These are phyloP conservation scores for Psilopogon haemacephalus DNA, from an alignment of 2,113 vertebrate genomes.

Conservation along the genomic window DNA sequence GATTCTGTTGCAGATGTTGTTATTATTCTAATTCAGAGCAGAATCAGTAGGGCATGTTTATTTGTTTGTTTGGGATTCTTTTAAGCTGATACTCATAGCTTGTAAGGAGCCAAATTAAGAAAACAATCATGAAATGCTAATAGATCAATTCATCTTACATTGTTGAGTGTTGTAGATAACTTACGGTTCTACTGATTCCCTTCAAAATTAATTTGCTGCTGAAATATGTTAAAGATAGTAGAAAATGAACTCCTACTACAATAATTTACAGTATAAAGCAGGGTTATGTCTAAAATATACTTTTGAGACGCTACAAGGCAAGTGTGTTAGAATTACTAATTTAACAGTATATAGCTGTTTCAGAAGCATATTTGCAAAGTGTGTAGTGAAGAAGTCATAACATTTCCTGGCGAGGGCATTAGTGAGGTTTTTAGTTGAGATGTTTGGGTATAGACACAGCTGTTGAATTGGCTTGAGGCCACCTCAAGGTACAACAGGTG, in stretches of 20 bases:
- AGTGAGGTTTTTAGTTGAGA: not conserved
- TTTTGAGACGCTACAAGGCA: not conserved
- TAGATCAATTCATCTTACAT: not conserved
- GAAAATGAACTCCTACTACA: not conserved
- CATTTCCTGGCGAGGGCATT: not conserved
- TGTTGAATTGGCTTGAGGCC: slow-evolving; percentile 42
- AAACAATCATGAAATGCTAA: not conserved
- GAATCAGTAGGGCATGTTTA: not conserved
- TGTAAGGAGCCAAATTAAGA: not conserved
- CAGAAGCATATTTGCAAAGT: not conserved
- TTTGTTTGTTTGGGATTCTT: not conserved
- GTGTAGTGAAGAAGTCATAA: not conserved
- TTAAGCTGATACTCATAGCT: not conserved
- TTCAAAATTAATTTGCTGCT: not conserved
- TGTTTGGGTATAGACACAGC: slow-evolving; percentile 20
- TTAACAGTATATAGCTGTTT: not conserved
- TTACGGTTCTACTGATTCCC: not conserved
- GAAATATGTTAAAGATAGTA: not conserved
- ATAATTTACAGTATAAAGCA: not conserved
- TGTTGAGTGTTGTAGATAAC: not conserved
- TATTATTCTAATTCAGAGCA: not conserved
- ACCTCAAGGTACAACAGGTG: slow-evolving; percentile 25
- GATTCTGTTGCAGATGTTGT: not conserved
- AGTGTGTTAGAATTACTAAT: not conserved
- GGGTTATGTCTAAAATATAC: no score